Evolutionary conservation across 2,113 vertebrate species (phyloP), one percentile per base, ranked within the genome.

Genomic region (Melanerpes aurifrons): DNA sequence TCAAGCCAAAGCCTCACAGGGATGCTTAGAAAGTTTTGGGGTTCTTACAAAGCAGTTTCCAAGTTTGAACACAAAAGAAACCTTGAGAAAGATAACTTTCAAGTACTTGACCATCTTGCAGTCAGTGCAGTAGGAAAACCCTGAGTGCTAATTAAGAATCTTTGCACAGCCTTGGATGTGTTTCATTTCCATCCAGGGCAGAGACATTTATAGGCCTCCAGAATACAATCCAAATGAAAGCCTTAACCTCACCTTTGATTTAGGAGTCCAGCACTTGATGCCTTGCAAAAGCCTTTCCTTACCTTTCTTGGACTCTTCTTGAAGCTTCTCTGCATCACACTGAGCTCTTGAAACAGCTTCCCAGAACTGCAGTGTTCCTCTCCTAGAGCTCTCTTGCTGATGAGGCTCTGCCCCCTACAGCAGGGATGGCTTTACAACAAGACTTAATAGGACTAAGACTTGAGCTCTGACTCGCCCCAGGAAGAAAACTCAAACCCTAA

Each of bases 261-360:
- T 97, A 70, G 97, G 97, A 89, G 71, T 95, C 87, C 97, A 97
- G 28, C 95, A 92, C 10, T 83, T 91, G 77, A 97, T 90, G 53
- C 96, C 68, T 88, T 96, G 86, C 54, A 92, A 47, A 76, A 98
- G 87, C 18, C 62, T 96, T 47, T 96, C 94, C 8, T 93, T 98
- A 59, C 97, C 96, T 92, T 96, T 94, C 50, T 95, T 95, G 48
- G 98, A 87, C 28, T 71, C 74, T 74, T 92, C 95, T 95, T 95
- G 89, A 80, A 98, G 84, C 40, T 91, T 63, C 61, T 97, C 94
- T 81, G 45, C 40, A 86, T 97, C 93, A 91, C 94, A 95, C 22
- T 26, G 43, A 85, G 59, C 32, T 67, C 26, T 89, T 67, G 96
- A 94, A 94, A 93, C 97, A 37, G 91, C 63, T 90, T 96, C 83